Evolutionary conservation across 2,888 invertebrate species (phyloP).

Genomic region (Tachystola acroxantha): DNA sequence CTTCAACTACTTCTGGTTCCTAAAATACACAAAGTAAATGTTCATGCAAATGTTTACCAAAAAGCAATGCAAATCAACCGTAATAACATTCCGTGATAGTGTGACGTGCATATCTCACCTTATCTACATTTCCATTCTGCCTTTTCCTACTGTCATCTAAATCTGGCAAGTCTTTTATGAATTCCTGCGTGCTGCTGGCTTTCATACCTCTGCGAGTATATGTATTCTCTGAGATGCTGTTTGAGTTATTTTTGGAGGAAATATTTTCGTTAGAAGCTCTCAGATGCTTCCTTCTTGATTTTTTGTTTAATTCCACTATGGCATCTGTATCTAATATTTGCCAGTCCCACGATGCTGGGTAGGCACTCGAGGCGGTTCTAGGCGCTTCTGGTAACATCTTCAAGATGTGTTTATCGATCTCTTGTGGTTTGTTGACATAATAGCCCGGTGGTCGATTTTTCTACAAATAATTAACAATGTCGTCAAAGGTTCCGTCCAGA

Average conservation of each 20-base stretch:
- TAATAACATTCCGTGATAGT: slow-evolving; percentile 38
- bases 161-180: slow-evolving; percentile 63
- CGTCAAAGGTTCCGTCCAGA: too few relatives aligned
- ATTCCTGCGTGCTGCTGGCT: slow-evolving; percentile 64
- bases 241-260: slow-evolving; percentile 65
- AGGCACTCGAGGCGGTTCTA: slow-evolving; percentile 83
- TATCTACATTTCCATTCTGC: slow-evolving; percentile 30
- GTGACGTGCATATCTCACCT: slow-evolving; percentile 58
- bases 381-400: slow-evolving; percentile 89
- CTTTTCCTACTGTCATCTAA: slow-evolving; percentile 44
- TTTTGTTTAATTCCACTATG: slow-evolving; percentile 60
- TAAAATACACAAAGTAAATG: slow-evolving; percentile 59
- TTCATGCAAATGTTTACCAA: slow-evolving; percentile 65
- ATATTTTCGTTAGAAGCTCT: slow-evolving; percentile 65
- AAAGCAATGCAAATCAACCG: slow-evolving; percentile 65
- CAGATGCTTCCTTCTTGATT: slow-evolving; percentile 52
- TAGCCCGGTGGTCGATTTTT: slow-evolving; percentile 89
- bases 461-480: slow-evolving; percentile 65
- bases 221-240: slow-evolving; percentile 54
- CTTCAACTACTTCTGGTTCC: slow-evolving; percentile 40
- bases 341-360: slow-evolving; percentile 86
- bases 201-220: slow-evolving; percentile 52
- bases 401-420: slow-evolving; percentile 85
- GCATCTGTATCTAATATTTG: slow-evolving; percentile 77
- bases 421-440: slow-evolving; percentile 86